Percentiles rank a stretch among this genome's conserved stretches.
Evolutionary conservation across 2,113 vertebrate genomes (phyloP).

Genomic region (Ia io): DNA sequence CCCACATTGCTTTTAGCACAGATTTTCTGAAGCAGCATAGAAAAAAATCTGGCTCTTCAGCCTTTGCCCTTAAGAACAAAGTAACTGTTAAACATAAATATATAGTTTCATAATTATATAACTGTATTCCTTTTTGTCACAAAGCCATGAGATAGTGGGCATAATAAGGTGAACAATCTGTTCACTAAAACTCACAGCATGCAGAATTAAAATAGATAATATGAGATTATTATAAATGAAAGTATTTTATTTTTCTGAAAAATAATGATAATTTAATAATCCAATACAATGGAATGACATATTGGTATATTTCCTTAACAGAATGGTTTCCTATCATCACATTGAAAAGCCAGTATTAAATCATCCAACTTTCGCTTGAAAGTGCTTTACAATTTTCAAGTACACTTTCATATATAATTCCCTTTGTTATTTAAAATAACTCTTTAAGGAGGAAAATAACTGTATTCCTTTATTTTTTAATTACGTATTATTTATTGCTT

Average conservation of each 20-base stretch:
- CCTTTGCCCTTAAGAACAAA: background rate
- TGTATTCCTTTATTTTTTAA: background rate
- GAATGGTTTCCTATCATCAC: background rate
- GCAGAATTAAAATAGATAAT: background rate
- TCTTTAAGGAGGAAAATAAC: background rate
- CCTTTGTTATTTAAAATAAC: background rate
- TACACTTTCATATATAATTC: background rate
- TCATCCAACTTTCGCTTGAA: slow-evolving; percentile 25
- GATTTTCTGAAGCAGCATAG: background rate
- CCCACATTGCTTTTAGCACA: background rate
- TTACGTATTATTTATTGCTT: no score
- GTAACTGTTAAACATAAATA: background rate
- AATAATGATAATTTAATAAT: background rate
- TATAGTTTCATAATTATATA: background rate
- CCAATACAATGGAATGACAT: background rate
- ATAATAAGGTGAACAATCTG: background rate
- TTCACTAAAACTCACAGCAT: background rate
- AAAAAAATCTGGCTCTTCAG: background rate
- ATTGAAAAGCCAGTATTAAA: background rate
- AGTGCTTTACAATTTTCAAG: background rate
- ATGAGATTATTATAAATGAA: background rate
- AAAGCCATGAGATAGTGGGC: background rate
- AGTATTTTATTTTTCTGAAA: background rate
- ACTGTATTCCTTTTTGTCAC: background rate
- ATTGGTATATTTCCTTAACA: background rate